phyloP scores from a whole-genome alignment of 2,113 vertebrate genomes.

The Suncus etruscus region DNA sequence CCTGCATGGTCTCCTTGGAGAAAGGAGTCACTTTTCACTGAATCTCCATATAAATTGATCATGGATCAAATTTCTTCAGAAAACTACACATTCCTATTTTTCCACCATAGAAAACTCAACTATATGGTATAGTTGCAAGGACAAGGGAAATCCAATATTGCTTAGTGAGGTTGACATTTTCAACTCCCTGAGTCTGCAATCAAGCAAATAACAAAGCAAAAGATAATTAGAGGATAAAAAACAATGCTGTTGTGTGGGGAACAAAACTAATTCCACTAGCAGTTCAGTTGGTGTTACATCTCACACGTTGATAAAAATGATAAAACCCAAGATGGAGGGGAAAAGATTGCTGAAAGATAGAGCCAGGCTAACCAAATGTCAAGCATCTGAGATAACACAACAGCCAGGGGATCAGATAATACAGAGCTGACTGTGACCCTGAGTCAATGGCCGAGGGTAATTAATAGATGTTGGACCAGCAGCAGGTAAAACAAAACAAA shows the following conservation, averaged over 20 bases:
- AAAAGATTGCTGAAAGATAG: neutral
- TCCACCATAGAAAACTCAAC: neutral
- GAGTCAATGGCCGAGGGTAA: neutral
- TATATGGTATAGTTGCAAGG: neutral
- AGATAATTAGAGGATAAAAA: neutral
- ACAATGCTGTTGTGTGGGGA: neutral
- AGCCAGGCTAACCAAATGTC: neutral
- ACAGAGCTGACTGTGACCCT: neutral
- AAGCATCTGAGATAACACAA: neutral
- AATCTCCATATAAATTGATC: neutral
- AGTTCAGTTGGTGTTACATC: neutral
- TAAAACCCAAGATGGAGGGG: neutral
- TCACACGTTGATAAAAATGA: neutral
- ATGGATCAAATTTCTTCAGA: neutral
- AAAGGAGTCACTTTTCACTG: neutral
- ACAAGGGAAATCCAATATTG: neutral
- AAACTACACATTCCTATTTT: neutral
- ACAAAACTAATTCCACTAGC: neutral
- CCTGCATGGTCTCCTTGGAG: neutral
- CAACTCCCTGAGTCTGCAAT: neutral
- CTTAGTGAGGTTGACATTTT: neutral
- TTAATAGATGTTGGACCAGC: neutral
- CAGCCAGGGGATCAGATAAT: rapidly evolving
- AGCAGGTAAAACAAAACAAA: neutral
- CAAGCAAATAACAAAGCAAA: neutral